Base-by-base conservation (phyloP, 1,140 invertebrate genomes). In the Lutraria rhynchaena region DNA sequence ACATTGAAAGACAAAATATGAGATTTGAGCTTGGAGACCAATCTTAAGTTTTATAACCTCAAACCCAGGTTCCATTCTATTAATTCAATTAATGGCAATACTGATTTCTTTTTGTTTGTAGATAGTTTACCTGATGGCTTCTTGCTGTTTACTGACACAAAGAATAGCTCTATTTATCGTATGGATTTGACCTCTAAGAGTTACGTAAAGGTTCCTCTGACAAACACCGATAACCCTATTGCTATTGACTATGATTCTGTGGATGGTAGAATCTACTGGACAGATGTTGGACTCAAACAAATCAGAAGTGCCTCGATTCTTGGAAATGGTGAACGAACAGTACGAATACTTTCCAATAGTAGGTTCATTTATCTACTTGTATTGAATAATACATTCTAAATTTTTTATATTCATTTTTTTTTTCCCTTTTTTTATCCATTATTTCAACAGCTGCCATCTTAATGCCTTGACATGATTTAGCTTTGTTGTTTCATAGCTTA, bases 171-270 rank as follows among this genome's bases (percentile, higher is more conserved):
- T 13, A 80, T 89, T 17, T 86, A 85, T 55, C 78, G 88, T 27
- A 88, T 89, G 87, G 87, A 89, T 63, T 27, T 85, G 44, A 73
- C 35, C n/a, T 58, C 83, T 29, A 57, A 82, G 31, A 86, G 87
- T 78, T 89, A 87, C 41, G 77, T 87, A 13, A 49, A 53, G 19
- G 74, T 89, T 35, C 88, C 88, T 1, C 44, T 88, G 15, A 31
- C 55, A 19, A 70, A 81, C 24, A 82, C 86, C 65, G 82, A 86
- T 29, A 87, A 85, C 51, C 88, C 97, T 0, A 95, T 98, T 61
- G 96, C 96, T 27, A 95, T 99, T 7, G 98, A 98, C 90, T 99
- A 97, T 92, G 97, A 99, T 93, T 96, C 96, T 0, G 94, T 96
- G 17, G 95, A 96, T 37, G 95, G 95, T 75, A 94, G 94, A 80